These are phyloP conservation scores for Metalampra italica DNA, from an alignment of 2,888 invertebrate genomes.

Conservation along the genomic window DNA sequence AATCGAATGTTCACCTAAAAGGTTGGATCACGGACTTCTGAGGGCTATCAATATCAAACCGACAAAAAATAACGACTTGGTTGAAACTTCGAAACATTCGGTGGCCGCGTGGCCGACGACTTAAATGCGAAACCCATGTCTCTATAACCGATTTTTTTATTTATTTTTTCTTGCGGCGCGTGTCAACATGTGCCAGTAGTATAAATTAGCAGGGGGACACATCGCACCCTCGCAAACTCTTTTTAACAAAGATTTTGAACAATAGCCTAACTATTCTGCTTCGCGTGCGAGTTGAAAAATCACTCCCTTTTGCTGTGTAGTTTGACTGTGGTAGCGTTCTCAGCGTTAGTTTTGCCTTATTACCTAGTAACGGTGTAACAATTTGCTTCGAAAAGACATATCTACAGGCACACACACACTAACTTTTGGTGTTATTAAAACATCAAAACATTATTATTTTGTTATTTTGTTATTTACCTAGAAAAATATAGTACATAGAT, in stretches of 20 bases:
- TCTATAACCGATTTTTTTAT: conserved; percentile 57
- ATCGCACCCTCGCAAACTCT: conserved; percentile 66
- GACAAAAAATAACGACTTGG: conserved; percentile 44
- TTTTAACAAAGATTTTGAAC: conserved; percentile 71
- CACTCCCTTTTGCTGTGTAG: conserved; percentile 53
- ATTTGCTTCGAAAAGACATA: background rate
- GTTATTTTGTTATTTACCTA: no score
- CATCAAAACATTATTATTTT: no score
- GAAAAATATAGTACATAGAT: no score
- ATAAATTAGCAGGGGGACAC: conserved; percentile 74
- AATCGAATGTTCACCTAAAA: conserved; percentile 39
- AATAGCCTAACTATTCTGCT: conserved; percentile 68
- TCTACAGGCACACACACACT: background rate
- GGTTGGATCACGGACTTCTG: conserved; percentile 39
- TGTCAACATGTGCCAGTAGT: conserved; percentile 74
- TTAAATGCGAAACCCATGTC: conserved; percentile 70
- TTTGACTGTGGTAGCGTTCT: conserved; percentile 9
- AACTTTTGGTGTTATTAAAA: background rate
- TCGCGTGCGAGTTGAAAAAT: conserved; percentile 65
- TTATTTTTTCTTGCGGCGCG: conserved; percentile 64
- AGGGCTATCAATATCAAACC: conserved; percentile 53
- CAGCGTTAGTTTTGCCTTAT: conserved; percentile 7
- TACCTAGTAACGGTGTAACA: no score
- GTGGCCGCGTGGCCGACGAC: conserved; percentile 42
- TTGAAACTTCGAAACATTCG: conserved; percentile 41